phyloP scores from a whole-genome alignment of 2,797 vertebrate species.

The Pterois miles region DNA sequence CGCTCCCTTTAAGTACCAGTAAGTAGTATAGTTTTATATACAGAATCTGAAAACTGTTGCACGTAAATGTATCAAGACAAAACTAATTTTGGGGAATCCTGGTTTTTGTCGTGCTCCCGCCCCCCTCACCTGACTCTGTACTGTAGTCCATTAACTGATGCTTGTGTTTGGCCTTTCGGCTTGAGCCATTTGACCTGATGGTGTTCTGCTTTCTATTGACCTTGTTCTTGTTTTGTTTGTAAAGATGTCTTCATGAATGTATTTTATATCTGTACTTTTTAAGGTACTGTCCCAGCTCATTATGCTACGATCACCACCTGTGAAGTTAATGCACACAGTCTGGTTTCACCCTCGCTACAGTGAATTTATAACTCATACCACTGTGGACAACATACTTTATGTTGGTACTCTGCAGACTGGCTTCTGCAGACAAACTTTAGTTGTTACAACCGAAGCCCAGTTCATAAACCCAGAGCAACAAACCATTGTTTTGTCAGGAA shows the following conservation, averaged over 20 bases:
- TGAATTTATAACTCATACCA: constrained; percentile 9
- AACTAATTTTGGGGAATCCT: constrained; percentile 2
- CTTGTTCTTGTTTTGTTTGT: constrained; percentile 54
- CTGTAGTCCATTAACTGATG: constrained; percentile 45
- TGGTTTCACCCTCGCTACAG: constrained; percentile 5
- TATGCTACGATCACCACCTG: constrained; percentile 50
- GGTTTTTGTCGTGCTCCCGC: constrained; percentile 4
- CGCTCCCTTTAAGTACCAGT: neutral
- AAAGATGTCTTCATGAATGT: constrained; percentile 80
- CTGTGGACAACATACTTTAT: neutral
- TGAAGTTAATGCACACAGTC: constrained; percentile 40
- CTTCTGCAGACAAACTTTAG: constrained; percentile 15
- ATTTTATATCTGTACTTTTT: constrained; percentile 73
- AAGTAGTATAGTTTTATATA: constrained; percentile 1
- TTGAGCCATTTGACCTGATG: constrained; percentile 56
- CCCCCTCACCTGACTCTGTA: constrained; percentile 22
- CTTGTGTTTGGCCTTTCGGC: constrained; percentile 33
- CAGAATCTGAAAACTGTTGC: constrained; percentile 19
- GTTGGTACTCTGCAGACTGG: constrained; percentile 13
- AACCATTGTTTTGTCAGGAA: constrained; percentile 13
- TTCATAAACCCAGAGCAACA: constrained; percentile 23
- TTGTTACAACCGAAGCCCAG: constrained; percentile 7
- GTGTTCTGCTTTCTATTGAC: constrained; percentile 52
- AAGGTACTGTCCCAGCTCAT: constrained; percentile 45
- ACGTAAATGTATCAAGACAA: constrained; percentile 9